These are phyloP conservation scores for Xenopus tropicalis DNA, from an alignment of 2,113 vertebrate genomes.

Conservation along the genomic window UCB_Xtro_10.0 CM004450.2:9815001-9815500, in stretches of 20 bases:
- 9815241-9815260: constrained; percentile 78
- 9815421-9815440: constrained; percentile 68
- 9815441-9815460: constrained; percentile 69
- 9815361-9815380: constrained; percentile 68
- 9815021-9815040: too few relatives aligned
- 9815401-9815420: constrained; percentile 73
- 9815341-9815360: too few relatives aligned
- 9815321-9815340: too few relatives aligned
- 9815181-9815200: constrained; percentile 78
- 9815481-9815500: constrained; percentile 57
- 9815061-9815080: too few relatives aligned
- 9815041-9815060: too few relatives aligned
- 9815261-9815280: constrained; percentile 25
- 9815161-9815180: constrained; percentile 75
- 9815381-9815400: constrained; percentile 68
- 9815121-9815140: constrained; percentile 77
- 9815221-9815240: constrained; percentile 72
- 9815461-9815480: constrained; percentile 73
- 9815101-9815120: constrained; percentile 47
- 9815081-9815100: too few relatives aligned
- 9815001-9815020: too few relatives aligned
- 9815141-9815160: constrained; percentile 73
- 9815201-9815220: constrained; percentile 76
- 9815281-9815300: constrained; percentile 42
- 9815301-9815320: too few relatives aligned